Percentiles rank a stretch among this genome's conserved stretches.
Evolutionary conservation across 1,140 invertebrate genomes (phyloP).

Genomic region (Araneus ventricosus): DNA sequence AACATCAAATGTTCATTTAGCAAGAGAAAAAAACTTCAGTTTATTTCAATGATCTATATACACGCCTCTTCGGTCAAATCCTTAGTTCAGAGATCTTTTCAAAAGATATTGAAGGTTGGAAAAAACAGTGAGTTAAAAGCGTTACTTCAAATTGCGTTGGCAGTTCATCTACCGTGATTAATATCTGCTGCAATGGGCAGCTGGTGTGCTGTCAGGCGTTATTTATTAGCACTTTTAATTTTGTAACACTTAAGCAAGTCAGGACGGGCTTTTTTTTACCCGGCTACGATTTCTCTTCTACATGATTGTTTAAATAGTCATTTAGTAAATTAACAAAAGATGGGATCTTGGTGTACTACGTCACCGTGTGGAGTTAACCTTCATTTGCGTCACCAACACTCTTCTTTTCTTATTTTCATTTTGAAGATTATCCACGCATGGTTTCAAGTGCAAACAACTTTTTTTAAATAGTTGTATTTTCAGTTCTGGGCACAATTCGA

Average conservation of each 20-base stretch:
- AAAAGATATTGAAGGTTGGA: background rate
- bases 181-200: background rate
- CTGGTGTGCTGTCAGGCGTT: background rate
- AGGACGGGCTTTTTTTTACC: background rate
- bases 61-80: no score
- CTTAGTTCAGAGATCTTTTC: no score
- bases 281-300: background rate
- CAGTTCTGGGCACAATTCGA: no score
- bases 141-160: background rate
- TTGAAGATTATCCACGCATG: no score
- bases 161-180: slow-evolving; percentile 17
- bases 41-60: no score
- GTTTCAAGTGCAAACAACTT: no score
- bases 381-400: no score
- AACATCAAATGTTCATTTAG: no score
- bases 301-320: background rate
- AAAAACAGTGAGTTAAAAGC: background rate
- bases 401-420: no score
- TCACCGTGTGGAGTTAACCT: background rate
- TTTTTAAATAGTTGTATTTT: no score
- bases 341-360: background rate
- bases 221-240: slow-evolving; percentile 54
- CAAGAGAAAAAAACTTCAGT: no score
- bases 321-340: background rate
- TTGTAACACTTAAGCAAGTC: background rate